phyloP scores from a whole-genome alignment of 2,797 vertebrate genomes.

The Vireo griseus region DNA sequence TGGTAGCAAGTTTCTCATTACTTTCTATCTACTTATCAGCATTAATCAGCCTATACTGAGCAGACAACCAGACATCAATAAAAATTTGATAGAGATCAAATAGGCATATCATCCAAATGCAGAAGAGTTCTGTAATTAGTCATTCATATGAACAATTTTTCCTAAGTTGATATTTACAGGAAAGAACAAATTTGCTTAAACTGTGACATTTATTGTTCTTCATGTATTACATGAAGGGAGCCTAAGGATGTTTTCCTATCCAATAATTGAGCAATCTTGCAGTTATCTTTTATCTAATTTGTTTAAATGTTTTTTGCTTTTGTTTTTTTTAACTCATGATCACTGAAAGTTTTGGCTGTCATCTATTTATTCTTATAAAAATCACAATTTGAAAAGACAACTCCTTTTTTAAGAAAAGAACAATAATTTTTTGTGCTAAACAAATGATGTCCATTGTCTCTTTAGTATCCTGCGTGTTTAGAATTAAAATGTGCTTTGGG shows the following conservation, averaged over 20 bases:
- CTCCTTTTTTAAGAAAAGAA: not conserved
- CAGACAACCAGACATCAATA: not conserved
- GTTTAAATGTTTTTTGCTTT: not conserved
- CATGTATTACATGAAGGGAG: not conserved
- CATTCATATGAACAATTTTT: not conserved
- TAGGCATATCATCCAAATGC: not conserved
- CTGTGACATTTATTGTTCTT: not conserved
- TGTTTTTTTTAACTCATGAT: not conserved
- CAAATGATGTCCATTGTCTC: not conserved
- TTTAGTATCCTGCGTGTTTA: not conserved
- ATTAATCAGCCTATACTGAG: not conserved
- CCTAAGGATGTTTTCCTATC: not conserved
- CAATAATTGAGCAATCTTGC: not conserved
- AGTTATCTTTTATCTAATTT: not conserved
- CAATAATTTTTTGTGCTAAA: not conserved
- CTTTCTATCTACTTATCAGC: not conserved
- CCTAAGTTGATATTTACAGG: not conserved
- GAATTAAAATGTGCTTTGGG: not conserved
- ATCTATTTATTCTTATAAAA: not conserved
- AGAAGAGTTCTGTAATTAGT: not conserved
- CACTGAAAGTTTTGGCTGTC: not conserved
- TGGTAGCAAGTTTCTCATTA: not conserved
- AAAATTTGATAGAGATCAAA: not conserved
- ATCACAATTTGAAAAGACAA: not conserved
- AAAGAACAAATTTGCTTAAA: not conserved